phyloP scores from a whole-genome alignment of 2,113 vertebrate genomes.

The Circaetus cinerascens region DNA sequence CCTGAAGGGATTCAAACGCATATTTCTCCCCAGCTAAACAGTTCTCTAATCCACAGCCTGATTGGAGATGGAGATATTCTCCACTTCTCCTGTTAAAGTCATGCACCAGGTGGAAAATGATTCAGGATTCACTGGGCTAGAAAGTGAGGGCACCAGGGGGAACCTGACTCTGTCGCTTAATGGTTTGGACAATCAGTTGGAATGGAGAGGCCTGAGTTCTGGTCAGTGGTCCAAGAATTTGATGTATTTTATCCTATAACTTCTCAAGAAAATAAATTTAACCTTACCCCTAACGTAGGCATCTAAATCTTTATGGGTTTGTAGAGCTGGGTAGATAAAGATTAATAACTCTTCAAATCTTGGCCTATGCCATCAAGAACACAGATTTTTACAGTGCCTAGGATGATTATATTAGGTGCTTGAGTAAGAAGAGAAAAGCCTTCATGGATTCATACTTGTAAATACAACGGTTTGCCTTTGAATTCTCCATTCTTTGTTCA shows the following conservation, averaged over 20 bases:
- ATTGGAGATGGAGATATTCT: background rate
- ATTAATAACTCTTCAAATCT: background rate
- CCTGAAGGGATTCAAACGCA: background rate
- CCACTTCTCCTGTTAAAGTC: background rate
- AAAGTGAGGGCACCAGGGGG: background rate
- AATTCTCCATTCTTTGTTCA: background rate
- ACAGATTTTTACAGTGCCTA: background rate
- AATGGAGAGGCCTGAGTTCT: background rate
- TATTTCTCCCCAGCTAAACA: background rate
- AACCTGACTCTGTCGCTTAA: background rate
- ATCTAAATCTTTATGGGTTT: background rate
- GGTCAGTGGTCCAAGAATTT: background rate
- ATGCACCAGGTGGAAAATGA: background rate
- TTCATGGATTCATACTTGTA: background rate
- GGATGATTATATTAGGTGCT: background rate
- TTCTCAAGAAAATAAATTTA: background rate
- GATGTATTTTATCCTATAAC: background rate
- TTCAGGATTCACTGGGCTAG: background rate
- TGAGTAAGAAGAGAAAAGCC: background rate
- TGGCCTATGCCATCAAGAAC: background rate
- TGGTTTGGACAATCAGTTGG: background rate
- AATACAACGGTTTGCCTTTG: background rate
- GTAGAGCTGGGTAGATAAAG: background rate
- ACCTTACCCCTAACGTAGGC: background rate
- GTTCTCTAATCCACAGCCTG: background rate